These are phyloP conservation scores for Apodemus sylvaticus DNA, from an alignment of 2,113 vertebrate genomes.

Conservation along the genomic window DNA sequence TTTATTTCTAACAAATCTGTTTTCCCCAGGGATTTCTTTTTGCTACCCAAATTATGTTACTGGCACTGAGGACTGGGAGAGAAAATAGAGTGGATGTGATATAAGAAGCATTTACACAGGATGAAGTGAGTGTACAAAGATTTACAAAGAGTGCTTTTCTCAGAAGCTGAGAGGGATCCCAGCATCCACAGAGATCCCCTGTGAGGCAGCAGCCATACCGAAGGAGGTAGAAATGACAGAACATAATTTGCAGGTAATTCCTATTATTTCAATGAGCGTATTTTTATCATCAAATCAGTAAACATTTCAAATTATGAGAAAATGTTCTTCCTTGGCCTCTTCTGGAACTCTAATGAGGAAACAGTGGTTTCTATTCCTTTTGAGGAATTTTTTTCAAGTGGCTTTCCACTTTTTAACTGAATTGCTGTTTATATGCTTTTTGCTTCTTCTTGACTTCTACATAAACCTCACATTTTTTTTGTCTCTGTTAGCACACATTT, in stretches of 20 bases:
- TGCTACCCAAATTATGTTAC: conserved; percentile 60
- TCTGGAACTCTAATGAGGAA: neutral
- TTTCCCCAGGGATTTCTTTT: conserved; percentile 70
- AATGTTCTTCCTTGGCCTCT: neutral
- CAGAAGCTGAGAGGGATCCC: neutral
- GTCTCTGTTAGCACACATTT: neutral
- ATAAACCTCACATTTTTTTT: neutral
- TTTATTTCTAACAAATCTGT: conserved; percentile 71
- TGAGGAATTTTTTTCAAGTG: neutral
- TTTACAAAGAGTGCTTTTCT: conserved; percentile 41
- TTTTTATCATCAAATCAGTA: neutral
- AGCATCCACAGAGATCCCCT: neutral
- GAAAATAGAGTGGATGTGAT: conserved; percentile 40
- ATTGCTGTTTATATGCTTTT: neutral
- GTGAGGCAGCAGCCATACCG: neutral
- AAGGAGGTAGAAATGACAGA: neutral
- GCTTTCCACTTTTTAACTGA: neutral
- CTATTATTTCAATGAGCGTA: neutral
- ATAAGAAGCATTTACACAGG: conserved; percentile 48
- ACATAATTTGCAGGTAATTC: neutral
- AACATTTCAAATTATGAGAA: conserved; percentile 23
- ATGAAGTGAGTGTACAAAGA: conserved; percentile 49
- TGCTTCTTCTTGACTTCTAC: neutral
- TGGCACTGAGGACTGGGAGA: conserved; percentile 55
- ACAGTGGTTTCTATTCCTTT: neutral